Base-by-base conservation (phyloP, 1,140 invertebrate species). In the Palaemon carinicauda region DNA sequence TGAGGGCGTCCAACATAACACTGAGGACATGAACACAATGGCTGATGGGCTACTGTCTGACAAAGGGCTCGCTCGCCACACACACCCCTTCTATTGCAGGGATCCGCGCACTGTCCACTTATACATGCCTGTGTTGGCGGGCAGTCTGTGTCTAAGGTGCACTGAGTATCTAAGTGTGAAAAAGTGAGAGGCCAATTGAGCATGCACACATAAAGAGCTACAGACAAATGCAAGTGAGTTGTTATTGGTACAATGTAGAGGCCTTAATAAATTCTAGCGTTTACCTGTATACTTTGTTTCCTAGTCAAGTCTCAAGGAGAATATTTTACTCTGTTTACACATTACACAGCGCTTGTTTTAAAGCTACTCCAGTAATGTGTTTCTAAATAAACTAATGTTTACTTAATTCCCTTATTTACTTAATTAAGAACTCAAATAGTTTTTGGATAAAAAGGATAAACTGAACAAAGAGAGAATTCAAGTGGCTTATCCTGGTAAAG, bases 1-100 rank as follows among this genome's bases (percentile, higher is more conserved):
- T 94, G 93, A 10, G 97, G 96, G 90, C 95, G 94, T 50, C 96
- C 96, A 80, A 95, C 93, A 92, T 96, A 95, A 91, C 96, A 97
- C 90, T 96, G 95, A 53, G 96, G 95, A 91, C 97, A 98, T 50
- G 95, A 95, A 91, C 96, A 97, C 85, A 95, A 94, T 14, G 96
- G 94, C 90, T 94, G 94, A 92, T 97, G 97, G 90, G 95, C 92
- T 75, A 97, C 94, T 60, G 96, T 95, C 89, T 94, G 94, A 91
- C 97, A 98, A 52, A 97, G 93, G 65, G 97, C 96, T 92, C 97
- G 97, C 89, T 95, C 93, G 87, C 97, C 97, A 92, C 97, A 98
- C 86, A 95, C 95, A 89, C 95, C 96, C 89, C 95, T 94, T 89
- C 97, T 93, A 90, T 94, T 95, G 93, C 97, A 98, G 89, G 96